Base-by-base conservation (phyloP, 2,113 vertebrate species). In the Burhinus oedicnemus region DNA sequence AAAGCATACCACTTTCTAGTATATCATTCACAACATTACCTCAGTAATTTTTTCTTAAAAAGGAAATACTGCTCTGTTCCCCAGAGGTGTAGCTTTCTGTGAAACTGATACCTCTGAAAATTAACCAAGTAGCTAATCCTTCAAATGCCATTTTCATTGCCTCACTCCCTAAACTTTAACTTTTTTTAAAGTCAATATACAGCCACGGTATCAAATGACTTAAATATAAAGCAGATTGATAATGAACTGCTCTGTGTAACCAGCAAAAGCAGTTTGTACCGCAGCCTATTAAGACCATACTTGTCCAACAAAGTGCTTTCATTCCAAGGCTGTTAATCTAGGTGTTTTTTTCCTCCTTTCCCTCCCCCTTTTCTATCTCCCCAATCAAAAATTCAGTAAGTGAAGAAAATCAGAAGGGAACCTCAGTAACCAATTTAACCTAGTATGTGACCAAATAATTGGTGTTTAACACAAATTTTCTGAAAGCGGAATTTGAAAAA, bases 81-180 rank as follows among this genome's bases (percentile, higher is more conserved):
- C 25, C 60, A 87, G 40, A 89, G 36, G 20, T 45, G 30, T 9
- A 76, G 52, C 3, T 83, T 44, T 30, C 58, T 25, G 19, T 32
- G 36, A 92, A 76, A 69, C 6, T 44, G 23, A 57, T 30, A 87
- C 13, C 40, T 94, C 66, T 69, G 44, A 88, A 95, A 83, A 93
- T 40, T 52, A 95, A 76, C n/a, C 15, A 62, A 51, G 38, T 10
- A 90, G 66, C 52, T 85, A 82, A 93, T 26, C 34, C 55, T 87
- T 89, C 69, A 89, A 75, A 81, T 66, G 38, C 12, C 9, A 32
- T 54, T 93, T 94, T 70, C 75, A 45, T 42, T 83, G 57, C 26
- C 49, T 88, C 45, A 54, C 12, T 85, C 82, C 62, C 57, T 69
- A 65, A 79, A 80, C 4, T 77, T 87, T 71, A 51, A 36, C 29